These are phyloP conservation scores for Myripristis jacobus DNA, from an alignment of 2,797 vertebrate species.

Conservation along the genomic window DNA sequence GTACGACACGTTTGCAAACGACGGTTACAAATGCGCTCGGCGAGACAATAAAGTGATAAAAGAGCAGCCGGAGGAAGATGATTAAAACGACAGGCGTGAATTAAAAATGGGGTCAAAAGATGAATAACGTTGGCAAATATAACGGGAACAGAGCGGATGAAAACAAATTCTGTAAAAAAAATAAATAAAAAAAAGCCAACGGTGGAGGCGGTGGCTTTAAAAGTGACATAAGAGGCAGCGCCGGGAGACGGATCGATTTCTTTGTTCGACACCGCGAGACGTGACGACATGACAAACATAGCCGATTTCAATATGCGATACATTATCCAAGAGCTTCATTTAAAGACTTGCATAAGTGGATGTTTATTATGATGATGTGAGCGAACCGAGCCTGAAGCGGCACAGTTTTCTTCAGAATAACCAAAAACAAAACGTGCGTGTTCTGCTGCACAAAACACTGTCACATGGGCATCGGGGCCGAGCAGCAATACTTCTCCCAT, in stretches of 20 bases:
- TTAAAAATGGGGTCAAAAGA: not conserved
- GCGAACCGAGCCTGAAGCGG: no score
- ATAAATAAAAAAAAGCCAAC: no score
- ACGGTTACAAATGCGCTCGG: not conserved
- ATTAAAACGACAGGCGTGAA: not conserved
- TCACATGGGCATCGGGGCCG: not conserved
- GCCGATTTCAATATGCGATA: no score
- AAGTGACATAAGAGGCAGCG: not conserved
- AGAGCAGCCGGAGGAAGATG: not conserved
- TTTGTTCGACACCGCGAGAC: no score
- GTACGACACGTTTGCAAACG: not conserved
- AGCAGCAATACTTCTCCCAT: not conserved
- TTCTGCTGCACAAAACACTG: not conserved
- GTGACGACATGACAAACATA: no score
- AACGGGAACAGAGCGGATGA: not conserved
- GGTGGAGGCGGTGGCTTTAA: not conserved
- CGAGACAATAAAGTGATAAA: not conserved
- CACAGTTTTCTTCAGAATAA: not conserved
- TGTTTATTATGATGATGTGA: not conserved
- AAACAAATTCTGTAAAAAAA: not conserved
- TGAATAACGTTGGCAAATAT: not conserved
- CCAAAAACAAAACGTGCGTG: not conserved
- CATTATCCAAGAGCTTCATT: not conserved
- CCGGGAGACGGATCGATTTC: not conserved
- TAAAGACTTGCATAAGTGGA: not conserved